Percentiles rank a stretch among this genome's conserved stretches.
These are phyloP conservation scores for Bombus confusus DNA, from an alignment of 1,140 invertebrate species.

Conservation along the genomic window DNA sequence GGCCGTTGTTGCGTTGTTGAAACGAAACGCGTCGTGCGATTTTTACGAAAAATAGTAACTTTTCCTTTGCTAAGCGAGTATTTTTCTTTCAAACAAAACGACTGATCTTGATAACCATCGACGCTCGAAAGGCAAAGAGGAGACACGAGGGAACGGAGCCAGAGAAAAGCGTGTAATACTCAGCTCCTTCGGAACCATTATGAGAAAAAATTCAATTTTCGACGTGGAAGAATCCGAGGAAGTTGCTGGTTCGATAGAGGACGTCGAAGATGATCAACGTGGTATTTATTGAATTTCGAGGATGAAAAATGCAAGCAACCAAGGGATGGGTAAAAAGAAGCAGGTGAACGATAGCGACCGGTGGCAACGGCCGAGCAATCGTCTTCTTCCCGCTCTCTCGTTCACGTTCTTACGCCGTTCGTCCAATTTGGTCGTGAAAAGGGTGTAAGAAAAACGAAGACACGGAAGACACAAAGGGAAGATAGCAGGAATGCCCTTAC, in stretches of 20 bases:
- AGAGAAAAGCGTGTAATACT: background rate
- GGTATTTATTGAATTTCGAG: slow-evolving; percentile 48
- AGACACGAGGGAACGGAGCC: background rate
- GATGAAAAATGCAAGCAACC: slow-evolving; percentile 29
- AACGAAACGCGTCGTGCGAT: too few species aligned
- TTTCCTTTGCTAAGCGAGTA: too few species aligned
- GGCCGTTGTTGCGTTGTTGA: too few species aligned
- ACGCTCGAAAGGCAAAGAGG: background rate
- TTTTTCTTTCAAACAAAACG: too few species aligned
- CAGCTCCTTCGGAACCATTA: background rate
- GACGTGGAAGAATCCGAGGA: slow-evolving; percentile 29
- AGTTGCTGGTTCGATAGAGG: slow-evolving; percentile 6
- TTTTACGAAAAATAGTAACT: too few species aligned
- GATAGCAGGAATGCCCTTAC: slow-evolving; percentile 21
- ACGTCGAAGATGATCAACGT: slow-evolving; percentile 9
- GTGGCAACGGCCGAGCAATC: slow-evolving; percentile 8
- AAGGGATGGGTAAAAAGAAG: too few species aligned
- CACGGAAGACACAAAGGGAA: slow-evolving; percentile 17
- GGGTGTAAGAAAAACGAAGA: slow-evolving; percentile 35
- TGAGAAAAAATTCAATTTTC: slow-evolving; percentile 55
- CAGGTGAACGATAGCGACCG: background rate
- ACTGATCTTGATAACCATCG: background rate
- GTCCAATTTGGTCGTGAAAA: slow-evolving; percentile 32
- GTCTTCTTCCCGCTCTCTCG: too few species aligned
- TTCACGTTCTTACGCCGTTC: background rate